Conservation (phyloP, 2,888 invertebrate species). For the Acronicta alni region DNA sequence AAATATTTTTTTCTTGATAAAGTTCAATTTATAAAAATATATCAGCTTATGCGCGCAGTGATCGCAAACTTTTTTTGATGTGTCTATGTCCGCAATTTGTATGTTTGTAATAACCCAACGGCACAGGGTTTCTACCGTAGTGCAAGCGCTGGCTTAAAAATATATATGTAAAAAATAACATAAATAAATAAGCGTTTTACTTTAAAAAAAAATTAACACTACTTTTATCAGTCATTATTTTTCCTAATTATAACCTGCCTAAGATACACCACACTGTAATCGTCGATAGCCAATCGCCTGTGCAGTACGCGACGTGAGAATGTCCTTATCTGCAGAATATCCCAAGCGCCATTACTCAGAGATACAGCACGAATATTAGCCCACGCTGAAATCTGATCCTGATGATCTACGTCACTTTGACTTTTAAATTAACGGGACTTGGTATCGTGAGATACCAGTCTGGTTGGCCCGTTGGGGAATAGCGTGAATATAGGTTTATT, state of each 20-base stretch:
- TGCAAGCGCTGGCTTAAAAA: no score
- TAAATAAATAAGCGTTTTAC: no score
- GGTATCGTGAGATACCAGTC: conserved; percentile 40
- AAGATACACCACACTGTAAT: conserved; percentile 32
- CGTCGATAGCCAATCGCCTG: conserved; percentile 52
- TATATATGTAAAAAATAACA: no score
- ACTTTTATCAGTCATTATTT: no score
- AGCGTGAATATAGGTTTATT: not conserved
- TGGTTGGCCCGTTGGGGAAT: conserved; percentile 1
- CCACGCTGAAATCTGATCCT: conserved; percentile 66
- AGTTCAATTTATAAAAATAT: no score
- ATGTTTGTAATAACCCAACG: no score
- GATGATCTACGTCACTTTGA: conserved; percentile 54
- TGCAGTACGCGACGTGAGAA: conserved; percentile 61
- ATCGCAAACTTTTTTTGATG: no score
- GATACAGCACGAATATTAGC: conserved; percentile 76
- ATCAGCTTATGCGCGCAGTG: no score
- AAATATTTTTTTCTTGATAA: no score
- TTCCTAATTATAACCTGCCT: conserved; percentile 36
- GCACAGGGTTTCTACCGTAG: no score
- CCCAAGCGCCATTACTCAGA: conserved; percentile 73
- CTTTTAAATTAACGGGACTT: conserved; percentile 55
- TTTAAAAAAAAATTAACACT: no score
- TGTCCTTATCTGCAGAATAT: conserved; percentile 65
- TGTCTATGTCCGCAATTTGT: no score